Evolutionary conservation across 2,888 invertebrate species (phyloP).

Genomic region (Pollenia amentaria): DNA sequence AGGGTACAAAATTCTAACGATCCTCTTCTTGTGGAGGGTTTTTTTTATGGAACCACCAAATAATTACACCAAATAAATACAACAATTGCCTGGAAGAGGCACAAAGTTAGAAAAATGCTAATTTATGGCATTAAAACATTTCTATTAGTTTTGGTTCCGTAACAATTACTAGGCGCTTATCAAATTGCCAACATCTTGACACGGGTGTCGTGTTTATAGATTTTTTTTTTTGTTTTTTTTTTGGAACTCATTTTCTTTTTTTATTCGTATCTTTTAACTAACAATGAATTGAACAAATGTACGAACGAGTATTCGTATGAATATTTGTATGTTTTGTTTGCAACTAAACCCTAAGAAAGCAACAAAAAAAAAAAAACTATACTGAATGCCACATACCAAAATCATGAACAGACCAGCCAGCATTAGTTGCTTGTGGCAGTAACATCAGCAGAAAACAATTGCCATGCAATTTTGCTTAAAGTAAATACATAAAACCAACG

Average conservation of each 20-base stretch:
- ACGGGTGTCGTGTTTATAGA: conserved; percentile 73
- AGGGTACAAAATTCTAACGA: conserved; percentile 4
- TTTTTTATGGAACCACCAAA: neutral
- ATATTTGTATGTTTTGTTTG: neutral
- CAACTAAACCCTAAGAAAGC: conserved; percentile 2
- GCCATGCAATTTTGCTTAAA: conserved; percentile 33
- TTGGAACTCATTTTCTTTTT: conserved; percentile 55
- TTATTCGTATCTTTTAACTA: conserved; percentile 28
- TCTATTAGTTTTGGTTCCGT: conserved; percentile 79
- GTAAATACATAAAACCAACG: conserved; percentile 43
- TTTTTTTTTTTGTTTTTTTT: conserved; percentile 70
- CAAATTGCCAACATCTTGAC: conserved; percentile 79
- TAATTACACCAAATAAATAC: conserved; percentile 46
- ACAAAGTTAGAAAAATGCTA: conserved; percentile 75
- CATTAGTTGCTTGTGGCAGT: conserved; percentile 22
- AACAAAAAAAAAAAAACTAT: conserved; percentile 33
- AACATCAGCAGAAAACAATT: conserved; percentile 20
- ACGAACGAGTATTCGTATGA: neutral
- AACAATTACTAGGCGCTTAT: conserved; percentile 80
- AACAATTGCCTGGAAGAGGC: conserved; percentile 22
- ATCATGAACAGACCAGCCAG: conserved; percentile 53
- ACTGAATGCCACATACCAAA: conserved; percentile 62
- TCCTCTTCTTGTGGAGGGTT: neutral
- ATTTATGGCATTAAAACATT: conserved; percentile 81
- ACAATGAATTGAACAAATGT: conserved; percentile 14